Base-by-base conservation (phyloP, 64 coral and sea anemone species). In the Montipora capricornis region DNA sequence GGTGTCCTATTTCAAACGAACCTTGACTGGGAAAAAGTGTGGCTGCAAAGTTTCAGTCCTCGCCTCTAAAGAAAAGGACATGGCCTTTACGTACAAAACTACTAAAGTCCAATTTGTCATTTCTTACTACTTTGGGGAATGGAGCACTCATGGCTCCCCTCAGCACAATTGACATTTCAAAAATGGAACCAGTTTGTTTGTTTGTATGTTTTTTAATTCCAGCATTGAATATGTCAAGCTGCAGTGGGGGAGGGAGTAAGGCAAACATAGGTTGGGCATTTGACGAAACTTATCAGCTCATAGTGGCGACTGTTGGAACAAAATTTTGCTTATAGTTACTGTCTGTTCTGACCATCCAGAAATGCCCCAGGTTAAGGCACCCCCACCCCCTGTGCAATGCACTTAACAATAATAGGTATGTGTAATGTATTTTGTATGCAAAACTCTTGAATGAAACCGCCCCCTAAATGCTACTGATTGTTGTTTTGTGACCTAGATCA, bases 91-190 rank as follows among this genome's bases (percentile, higher is more conserved):
- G 10, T 95, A 91, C 81, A 95, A 95, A 69, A 76, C 59, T 8
- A 77, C 47, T 46, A 91, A 78, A 55, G 74, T 89, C 69, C 47
- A 95, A 89, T 77, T 95, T 70, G 78, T 73, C 37, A 88, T 95
- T 88, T 49, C 66, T 4, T 95, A 68, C 59, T 76, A 95, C 75
- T 95, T 78, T 87, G 94, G 94, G 20, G 94, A 95, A 82, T 95
- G 83, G 89, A 95, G 92, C 69, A 78, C 22, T 58, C 44, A 81
- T 87, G 89, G 89, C 11, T 57, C 1, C 11, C 53, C 53, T 57
- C 53, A 4, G 53, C 53, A 57, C 53, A 57, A 57, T 57, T 57
- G 53, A 57, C 11, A 57, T 57, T 57, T 6, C 53, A 57, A 57
- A 57, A 57, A 57, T 57, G 53, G 53, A 57, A 11, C 53, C 53